Percentiles rank a stretch among this genome's conserved stretches.
phyloP scores from a whole-genome alignment of 2,888 invertebrate genomes.

The Trichogramma evanescens region DNA sequence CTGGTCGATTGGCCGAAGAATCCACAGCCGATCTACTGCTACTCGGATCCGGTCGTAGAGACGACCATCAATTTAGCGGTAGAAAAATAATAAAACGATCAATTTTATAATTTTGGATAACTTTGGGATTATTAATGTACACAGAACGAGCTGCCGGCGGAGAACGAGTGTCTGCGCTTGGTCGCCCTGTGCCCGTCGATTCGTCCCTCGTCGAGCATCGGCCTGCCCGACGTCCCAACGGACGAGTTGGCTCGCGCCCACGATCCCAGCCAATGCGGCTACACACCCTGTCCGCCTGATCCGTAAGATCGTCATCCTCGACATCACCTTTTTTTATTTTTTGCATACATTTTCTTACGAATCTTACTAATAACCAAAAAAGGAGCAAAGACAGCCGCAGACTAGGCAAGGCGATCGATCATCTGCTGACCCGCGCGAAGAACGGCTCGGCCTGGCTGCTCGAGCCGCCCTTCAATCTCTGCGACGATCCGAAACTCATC shows the following conservation, averaged over 20 bases:
- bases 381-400: constrained; percentile 4
- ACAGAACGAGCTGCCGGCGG: constrained; percentile 7
- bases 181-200: constrained; percentile 34
- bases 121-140: too few relatives aligned
- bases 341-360: too few relatives aligned
- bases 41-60: constrained; percentile 28
- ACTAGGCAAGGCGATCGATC: constrained; percentile 26
- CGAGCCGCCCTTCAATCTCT: constrained; percentile 30
- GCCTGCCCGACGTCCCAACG: constrained; percentile 28
- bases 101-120: too few relatives aligned
- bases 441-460: constrained; percentile 36
- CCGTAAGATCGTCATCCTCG: constrained; percentile 4
- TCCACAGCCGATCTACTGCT: constrained; percentile 31
- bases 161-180: constrained; percentile 34
- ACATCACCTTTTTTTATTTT: too few relatives aligned
- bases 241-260: neutral
- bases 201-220: constrained; percentile 26
- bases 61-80: constrained; percentile 28
- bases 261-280: neutral
- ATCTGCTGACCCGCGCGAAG: constrained; percentile 30
- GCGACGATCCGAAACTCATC: constrained; percentile 30
- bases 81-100: neutral
- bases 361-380: neutral
- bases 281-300: constrained; percentile 7
- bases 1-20: constrained; percentile 38